Evolutionary conservation across 2,797 vertebrate genomes (phyloP).

Genomic region (Rhynchonycteris naso): DNA sequence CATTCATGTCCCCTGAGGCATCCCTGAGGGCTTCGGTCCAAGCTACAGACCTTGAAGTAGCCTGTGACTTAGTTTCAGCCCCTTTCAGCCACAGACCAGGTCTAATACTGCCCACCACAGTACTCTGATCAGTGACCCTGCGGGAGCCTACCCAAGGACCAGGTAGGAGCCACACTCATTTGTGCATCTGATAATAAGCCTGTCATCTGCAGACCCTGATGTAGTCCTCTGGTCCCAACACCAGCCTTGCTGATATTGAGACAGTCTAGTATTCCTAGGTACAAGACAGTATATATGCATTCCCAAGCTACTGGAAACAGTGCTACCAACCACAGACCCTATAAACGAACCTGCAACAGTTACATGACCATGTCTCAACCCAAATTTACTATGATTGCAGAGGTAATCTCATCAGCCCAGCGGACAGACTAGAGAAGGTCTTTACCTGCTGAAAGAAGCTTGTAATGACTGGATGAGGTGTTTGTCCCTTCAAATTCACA

Average conservation of each 20-base stretch:
- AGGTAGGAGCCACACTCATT: neutral
- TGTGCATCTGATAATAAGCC: neutral
- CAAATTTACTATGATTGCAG: neutral
- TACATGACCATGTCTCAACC: neutral
- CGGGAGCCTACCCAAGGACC: neutral
- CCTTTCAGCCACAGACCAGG: neutral
- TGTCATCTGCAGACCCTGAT: neutral
- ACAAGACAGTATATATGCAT: neutral
- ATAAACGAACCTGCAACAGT: neutral
- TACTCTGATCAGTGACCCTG: neutral
- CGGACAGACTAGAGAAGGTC: neutral
- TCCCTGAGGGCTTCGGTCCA: neutral
- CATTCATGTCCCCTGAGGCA: neutral
- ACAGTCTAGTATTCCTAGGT: neutral
- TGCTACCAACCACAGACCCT: neutral
- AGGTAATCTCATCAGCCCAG: neutral
- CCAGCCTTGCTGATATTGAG: neutral
- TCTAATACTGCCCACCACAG: neutral
- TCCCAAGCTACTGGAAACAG: neutral
- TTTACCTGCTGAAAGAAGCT: neutral
- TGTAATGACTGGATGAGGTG: neutral
- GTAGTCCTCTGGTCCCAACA: neutral
- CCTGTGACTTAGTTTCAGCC: neutral
- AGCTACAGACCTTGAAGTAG: neutral
- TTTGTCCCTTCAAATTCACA: neutral